Conservation (phyloP, 2,797 vertebrate genomes). For the Chelidonichthys spinosus region DNA sequence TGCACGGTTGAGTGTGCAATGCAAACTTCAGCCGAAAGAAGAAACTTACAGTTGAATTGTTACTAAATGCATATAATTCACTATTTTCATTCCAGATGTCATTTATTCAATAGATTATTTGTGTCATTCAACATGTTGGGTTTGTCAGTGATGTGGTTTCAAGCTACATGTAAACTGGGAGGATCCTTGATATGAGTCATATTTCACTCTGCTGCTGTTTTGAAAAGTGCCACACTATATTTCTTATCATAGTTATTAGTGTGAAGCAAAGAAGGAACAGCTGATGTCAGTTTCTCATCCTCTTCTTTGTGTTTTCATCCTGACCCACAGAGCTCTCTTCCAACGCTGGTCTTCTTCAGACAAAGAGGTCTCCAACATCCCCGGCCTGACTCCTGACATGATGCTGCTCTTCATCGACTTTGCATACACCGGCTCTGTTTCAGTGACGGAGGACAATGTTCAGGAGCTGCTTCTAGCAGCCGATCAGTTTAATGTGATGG, state of each 20-base stretch:
- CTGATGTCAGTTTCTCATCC: neutral
- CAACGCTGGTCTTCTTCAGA: neutral
- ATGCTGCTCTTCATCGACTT: slow-evolving; percentile 53
- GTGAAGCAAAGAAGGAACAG: neutral
- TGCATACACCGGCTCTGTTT: slow-evolving; percentile 33
- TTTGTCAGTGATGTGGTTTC: no score
- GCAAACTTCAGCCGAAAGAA: neutral
- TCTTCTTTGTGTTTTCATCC: neutral
- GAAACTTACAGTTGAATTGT: neutral
- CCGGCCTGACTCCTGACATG: slow-evolving; percentile 17
- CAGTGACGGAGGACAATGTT: slow-evolving; percentile 71
- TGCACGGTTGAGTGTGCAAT: neutral
- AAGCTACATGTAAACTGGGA: no score
- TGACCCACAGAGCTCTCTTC: no score
- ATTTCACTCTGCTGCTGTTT: no score
- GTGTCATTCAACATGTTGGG: no score
- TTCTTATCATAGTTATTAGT: neutral
- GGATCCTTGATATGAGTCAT: no score
- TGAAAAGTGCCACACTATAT: no score
- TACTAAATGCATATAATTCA: no score
- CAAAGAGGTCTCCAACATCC: slow-evolving; percentile 8
- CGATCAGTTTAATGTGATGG: no score
- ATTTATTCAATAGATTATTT: no score
- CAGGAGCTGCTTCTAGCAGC: slow-evolving; percentile 80
- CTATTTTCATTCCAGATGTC: no score